Conservation (phyloP, 2,888 invertebrate genomes). For the Drosophila ezoana region DNA sequence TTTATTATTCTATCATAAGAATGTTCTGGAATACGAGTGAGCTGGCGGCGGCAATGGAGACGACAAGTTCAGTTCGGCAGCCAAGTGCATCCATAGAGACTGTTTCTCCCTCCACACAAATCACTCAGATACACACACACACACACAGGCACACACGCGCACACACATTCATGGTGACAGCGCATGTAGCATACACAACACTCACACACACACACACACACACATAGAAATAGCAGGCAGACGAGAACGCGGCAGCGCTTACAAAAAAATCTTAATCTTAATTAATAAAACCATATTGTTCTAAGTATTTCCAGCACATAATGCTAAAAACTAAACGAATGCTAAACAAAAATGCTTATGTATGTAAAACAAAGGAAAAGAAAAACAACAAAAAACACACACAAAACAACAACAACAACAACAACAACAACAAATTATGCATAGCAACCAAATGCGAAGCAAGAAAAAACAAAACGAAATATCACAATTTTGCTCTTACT, state of each 20-base stretch:
- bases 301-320: slow-evolving; percentile 67
- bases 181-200: slow-evolving; percentile 45
- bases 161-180: slow-evolving; percentile 16
- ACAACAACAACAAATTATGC: slow-evolving; percentile 21
- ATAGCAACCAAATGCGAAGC: slow-evolving; percentile 35
- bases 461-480: slow-evolving; percentile 18
- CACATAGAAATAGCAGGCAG: slow-evolving; percentile 44
- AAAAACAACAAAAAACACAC: slow-evolving; percentile 16
- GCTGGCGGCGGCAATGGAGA: slow-evolving; percentile 15
- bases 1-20: slow-evolving; percentile 98
- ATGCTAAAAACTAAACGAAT: slow-evolving; percentile 64
- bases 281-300: slow-evolving; percentile 50
- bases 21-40: slow-evolving; percentile 93
- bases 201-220: slow-evolving; percentile 22
- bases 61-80: slow-evolving; percentile 19
- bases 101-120: slow-evolving; percentile 37
- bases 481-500: slow-evolving; percentile 33
- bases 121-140: slow-evolving; percentile 17
- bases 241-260: slow-evolving; percentile 64
- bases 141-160: slow-evolving; percentile 18
- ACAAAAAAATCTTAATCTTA: slow-evolving; percentile 53
- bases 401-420: no score
- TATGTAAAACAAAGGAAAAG: slow-evolving; percentile 43
- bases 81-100: slow-evolving; percentile 54
- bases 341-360: slow-evolving; percentile 55